Evolutionary conservation across 2,113 vertebrate genomes (phyloP), one percentile per base, ranked within the genome.

Genomic region (Steatornis caripensis): DNA sequence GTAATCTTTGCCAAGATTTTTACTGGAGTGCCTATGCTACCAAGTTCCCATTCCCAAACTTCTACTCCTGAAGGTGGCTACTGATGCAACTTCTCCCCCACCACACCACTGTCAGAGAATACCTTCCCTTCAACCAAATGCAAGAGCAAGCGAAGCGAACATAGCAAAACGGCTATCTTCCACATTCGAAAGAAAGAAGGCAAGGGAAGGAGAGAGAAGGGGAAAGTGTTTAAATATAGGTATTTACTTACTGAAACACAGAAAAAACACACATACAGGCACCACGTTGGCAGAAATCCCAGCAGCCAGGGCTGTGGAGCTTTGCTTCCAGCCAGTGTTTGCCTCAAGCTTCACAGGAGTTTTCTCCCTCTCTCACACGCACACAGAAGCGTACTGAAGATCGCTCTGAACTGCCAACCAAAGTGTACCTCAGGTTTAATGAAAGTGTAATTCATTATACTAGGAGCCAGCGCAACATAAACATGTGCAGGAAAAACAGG

Each of bases 401-500:
- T 76, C 0, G 5, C 45, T 88, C 91, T 87, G 65, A 85, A 68
- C 89, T 65, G 71, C 71, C 91, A 87, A 85, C 77, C 78, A 37
- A 5, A 83, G 74, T 23, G 34, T 55, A 92, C n/a, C 91, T 92
- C 76, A 13, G 89, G 37, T 89, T 82, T 93, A 90, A 93, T 84
- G 84, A 43, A 95, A 83, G 90, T 36, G 57, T 23, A 89, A 84
- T 55, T 94, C 84, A 84, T 94, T 95, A 87, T 84, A 84, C 82
- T 92, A 76, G 57, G 65, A 95, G 83, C 82, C n/a, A 83, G 68
- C 1, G 32, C 30, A 94, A 83, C 88, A 72, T 51, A 90, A 97
- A 97, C 87, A 95, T 6, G 93, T 30, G 79, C 95, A 89, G 87
- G 94, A 97, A 97, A 97, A 96, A 87, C 94, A 94, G 94, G 93